Evolutionary conservation across 53 echinoderm and acorn worm genomes (phyloP), one percentile per base, ranked within the genome.

Genomic region (Stichopus horrens): DNA sequence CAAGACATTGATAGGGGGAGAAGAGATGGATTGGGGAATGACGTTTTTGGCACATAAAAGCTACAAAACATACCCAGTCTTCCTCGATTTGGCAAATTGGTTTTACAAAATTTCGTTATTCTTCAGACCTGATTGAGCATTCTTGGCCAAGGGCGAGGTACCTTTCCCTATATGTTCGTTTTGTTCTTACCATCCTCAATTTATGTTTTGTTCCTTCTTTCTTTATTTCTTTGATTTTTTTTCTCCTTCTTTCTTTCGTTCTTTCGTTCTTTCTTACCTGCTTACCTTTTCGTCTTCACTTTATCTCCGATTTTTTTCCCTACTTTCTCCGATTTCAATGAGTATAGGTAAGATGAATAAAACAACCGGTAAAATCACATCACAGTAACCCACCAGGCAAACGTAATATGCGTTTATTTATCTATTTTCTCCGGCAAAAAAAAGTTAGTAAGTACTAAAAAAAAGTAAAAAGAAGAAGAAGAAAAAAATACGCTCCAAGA

Each of bases 321-420:
- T 37, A 37, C 37, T 37, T 37, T 37, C 37, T 37, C 37, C 37
- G 37, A 37, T 71, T 71, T 71, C 71, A 71, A n/a, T 71, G 16
- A 18, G 71, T 71, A 71, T 16, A 71, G 19, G 18, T 63, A 63
- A 57, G 37, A 58, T 65, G 11, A 57, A 83, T 57, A 83, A 83
- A 22, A 57, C 66, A 53, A 67, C 85, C 52, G 63, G 71, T 8
- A 85, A 85, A 85, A 85, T 85, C 85, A 85, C 85, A 85, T 85
- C 85, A 85, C 22, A 14, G 52, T 85, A 85, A 65, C 23, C 23
- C 65, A 67, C 60, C 67, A 58, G 57, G 21, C 65, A 85, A 85
- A 67, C 67, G 23, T 85, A 85, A 58, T 63, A 23, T 52, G 85
- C 85, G 59, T 85, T 85, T 85, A 85, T 85, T 67, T 85, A 63